Percentiles rank a stretch among this genome's conserved stretches.
phyloP scores from a whole-genome alignment of 2,888 invertebrate genomes.

The Cephus nigrinus region DNA sequence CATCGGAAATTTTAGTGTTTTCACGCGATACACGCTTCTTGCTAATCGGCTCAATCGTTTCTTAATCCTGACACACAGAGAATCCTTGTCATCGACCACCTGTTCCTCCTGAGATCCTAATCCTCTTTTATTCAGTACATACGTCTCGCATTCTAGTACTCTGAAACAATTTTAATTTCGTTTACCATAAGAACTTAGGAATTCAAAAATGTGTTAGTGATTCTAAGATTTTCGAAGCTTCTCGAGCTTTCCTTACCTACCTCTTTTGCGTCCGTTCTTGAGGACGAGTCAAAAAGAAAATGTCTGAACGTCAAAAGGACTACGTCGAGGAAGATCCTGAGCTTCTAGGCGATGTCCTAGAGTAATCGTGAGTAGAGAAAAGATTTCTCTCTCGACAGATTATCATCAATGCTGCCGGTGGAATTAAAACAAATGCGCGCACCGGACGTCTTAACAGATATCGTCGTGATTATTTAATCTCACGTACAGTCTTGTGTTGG shows the following conservation, averaged over 20 bases:
- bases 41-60: not conserved
- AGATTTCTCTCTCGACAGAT: not conserved
- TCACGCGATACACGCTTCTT: not conserved
- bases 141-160: not conserved
- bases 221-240: not conserved
- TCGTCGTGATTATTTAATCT: not conserved
- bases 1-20: not conserved
- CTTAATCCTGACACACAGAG: not conserved
- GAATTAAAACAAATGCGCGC: not conserved
- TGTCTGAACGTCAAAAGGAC: not conserved
- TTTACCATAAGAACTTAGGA: not conserved
- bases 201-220: not conserved
- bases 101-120: not conserved
- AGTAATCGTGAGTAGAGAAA: constrained; percentile 23
- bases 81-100: not conserved
- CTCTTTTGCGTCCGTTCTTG: not conserved
- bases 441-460: not conserved
- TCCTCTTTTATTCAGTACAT: not conserved
- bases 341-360: constrained; percentile 22
- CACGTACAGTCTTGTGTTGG: not conserved
- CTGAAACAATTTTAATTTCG: not conserved
- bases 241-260: not conserved
- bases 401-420: not conserved
- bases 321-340: not conserved
- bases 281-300: not conserved